These are phyloP conservation scores for Momotus momota DNA, from an alignment of 2,797 vertebrate species.

Conservation along the genomic window DNA sequence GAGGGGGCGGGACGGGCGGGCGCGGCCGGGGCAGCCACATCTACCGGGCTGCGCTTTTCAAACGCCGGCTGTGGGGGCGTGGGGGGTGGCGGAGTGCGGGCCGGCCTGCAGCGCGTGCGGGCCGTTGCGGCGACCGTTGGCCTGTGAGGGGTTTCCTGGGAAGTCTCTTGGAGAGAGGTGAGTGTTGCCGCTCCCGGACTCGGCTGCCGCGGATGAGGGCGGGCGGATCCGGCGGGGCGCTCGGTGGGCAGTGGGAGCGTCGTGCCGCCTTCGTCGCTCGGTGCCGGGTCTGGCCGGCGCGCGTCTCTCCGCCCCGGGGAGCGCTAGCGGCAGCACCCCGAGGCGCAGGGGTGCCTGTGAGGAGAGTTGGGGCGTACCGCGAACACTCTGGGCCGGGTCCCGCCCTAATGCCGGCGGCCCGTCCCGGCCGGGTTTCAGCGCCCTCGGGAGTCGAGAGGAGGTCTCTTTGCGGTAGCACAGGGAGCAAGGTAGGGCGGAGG, in stretches of 20 bases:
- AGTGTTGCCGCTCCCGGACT: background rate
- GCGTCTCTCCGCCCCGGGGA: no score
- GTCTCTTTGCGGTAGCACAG: background rate
- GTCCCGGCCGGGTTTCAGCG: background rate
- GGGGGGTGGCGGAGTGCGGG: background rate
- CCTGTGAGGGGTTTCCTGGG: background rate
- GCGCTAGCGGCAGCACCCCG: background rate
- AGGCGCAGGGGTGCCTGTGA: background rate
- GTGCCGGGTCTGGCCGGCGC: background rate
- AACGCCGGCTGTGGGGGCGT: background rate
- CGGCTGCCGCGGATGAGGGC: background rate
- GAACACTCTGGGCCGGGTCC: no score
- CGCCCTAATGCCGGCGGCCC: background rate
- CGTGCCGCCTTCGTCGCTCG: no score
- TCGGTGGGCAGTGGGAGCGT: background rate
- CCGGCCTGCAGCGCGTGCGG: background rate
- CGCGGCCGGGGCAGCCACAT: background rate
- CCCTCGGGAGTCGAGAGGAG: background rate
- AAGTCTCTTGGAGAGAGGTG: background rate
- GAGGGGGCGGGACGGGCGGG: background rate
- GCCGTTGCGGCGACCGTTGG: background rate
- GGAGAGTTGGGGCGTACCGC: background rate
- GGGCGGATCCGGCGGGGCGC: background rate
- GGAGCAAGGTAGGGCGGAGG: background rate
- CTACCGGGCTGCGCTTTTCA: constrained; percentile 28